Conservation (phyloP, 2,888 invertebrate species). For the Prosapia bicincta region DNA sequence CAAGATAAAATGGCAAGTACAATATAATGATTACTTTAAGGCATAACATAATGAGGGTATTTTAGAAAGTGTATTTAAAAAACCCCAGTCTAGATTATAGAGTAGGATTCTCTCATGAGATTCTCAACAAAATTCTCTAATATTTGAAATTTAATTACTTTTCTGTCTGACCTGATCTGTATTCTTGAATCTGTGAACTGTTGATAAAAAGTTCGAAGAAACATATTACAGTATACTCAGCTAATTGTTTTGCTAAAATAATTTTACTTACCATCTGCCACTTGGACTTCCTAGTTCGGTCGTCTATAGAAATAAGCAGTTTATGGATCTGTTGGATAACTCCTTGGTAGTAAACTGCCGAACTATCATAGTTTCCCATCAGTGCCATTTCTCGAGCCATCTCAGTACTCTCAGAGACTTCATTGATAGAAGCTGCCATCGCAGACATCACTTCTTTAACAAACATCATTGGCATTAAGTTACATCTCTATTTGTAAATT, state of each 20-base stretch:
- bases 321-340: slow-evolving; percentile 88
- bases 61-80: no score
- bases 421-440: slow-evolving; percentile 86
- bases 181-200: no score
- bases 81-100: no score
- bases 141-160: no score
- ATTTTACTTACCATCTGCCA: slow-evolving; percentile 66
- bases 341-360: slow-evolving; percentile 90
- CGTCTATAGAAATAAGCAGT: slow-evolving; percentile 73
- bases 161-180: no score
- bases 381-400: slow-evolving; percentile 93
- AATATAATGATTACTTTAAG: no score
- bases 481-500: no score
- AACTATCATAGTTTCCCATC: slow-evolving; percentile 93
- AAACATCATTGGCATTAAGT: no score
- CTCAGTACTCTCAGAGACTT: slow-evolving; percentile 93
- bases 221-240: background rate
- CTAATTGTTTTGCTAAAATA: background rate
- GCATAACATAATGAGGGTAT: no score
- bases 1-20: no score
- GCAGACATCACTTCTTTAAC: slow-evolving; percentile 45
- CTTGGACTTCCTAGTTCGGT: slow-evolving; percentile 77
- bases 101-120: no score
- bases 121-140: no score
- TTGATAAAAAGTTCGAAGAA: background rate